These are phyloP conservation scores for Galaxias olidus DNA, from an alignment of 2,797 vertebrate species.

Conservation along the genomic window DNA sequence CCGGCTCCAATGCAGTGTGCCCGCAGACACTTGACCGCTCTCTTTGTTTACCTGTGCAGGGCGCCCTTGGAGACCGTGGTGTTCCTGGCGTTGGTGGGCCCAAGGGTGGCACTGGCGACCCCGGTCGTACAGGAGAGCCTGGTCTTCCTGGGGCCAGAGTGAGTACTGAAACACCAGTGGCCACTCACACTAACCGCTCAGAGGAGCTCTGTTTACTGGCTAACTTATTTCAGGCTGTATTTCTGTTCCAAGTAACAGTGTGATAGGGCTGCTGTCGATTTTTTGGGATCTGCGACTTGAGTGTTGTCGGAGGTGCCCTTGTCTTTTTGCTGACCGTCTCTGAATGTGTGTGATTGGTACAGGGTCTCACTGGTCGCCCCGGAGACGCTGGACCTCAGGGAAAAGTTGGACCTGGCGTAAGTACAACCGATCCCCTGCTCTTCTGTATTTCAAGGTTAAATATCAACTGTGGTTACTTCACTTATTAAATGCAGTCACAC, in stretches of 20 bases:
- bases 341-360: constrained; percentile 25
- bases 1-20: too few species aligned
- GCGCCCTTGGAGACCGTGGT: constrained; percentile 92
- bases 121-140: constrained; percentile 91
- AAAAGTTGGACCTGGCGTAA: constrained; percentile 92
- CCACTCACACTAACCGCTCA: not conserved
- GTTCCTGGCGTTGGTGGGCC: constrained; percentile 85
- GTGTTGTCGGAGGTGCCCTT: not conserved
- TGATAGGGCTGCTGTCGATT: too few species aligned
- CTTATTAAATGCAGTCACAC: too few species aligned
- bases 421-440: constrained; percentile 55
- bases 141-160: constrained; percentile 96
- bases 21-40: too few species aligned
- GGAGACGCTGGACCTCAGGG: constrained; percentile 96
- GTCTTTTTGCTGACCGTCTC: not conserved
- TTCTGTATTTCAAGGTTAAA: not conserved
- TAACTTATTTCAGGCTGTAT: too few species aligned
- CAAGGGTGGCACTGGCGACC: constrained; percentile 89
- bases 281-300: too few species aligned
- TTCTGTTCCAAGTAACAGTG: too few species aligned
- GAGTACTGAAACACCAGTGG: constrained; percentile 48
- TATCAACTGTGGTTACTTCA: too few species aligned
- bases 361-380: constrained; percentile 97
- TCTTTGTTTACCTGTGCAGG: constrained; percentile 67
- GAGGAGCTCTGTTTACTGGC: not conserved